These are phyloP conservation scores for Desoria tigrina DNA, from an alignment of 2,888 invertebrate genomes.

Conservation along the genomic window DNA sequence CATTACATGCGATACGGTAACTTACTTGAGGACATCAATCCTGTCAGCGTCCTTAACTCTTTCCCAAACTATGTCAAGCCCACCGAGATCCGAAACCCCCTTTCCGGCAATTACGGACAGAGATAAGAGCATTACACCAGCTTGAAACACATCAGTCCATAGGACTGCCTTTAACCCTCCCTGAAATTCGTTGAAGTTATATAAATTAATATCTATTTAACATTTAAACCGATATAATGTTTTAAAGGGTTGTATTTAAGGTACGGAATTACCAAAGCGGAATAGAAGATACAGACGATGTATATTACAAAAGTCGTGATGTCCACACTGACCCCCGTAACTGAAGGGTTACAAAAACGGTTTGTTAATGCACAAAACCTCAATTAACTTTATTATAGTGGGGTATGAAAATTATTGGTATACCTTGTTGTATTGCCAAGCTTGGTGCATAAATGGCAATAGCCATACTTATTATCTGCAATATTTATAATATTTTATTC, in stretches of 20 bases:
- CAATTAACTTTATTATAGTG: no score
- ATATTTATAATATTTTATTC: conserved; percentile 12
- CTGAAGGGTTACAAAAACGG: conserved; percentile 58
- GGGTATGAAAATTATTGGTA: no score
- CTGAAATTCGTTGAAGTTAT: no score
- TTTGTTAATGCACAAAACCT: conserved; percentile 21
- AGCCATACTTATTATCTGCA: conserved; percentile 60
- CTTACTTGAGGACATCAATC: conserved; percentile 72
- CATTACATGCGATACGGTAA: no score
- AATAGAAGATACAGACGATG: conserved; percentile 89
- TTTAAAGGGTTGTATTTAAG: no score
- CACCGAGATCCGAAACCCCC: conserved; percentile 69
- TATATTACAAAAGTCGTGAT: conserved; percentile 77
- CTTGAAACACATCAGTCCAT: conserved; percentile 70
- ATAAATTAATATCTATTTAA: no score
- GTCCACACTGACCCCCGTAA: conserved; percentile 79
- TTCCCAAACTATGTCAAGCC: conserved; percentile 65
- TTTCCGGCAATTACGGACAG: conserved; percentile 67
- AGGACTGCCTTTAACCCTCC: conserved; percentile 75
- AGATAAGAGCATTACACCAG: conserved; percentile 71
- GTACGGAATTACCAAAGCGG: conserved; percentile 78
- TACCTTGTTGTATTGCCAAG: conserved; percentile 79
- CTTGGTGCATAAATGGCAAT: conserved; percentile 87
- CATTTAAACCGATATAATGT: no score
- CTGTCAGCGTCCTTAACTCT: conserved; percentile 66